These are phyloP conservation scores for Rhinolophus sinicus DNA, from an alignment of 2,113 vertebrate genomes.

Conservation along the genomic window DNA sequence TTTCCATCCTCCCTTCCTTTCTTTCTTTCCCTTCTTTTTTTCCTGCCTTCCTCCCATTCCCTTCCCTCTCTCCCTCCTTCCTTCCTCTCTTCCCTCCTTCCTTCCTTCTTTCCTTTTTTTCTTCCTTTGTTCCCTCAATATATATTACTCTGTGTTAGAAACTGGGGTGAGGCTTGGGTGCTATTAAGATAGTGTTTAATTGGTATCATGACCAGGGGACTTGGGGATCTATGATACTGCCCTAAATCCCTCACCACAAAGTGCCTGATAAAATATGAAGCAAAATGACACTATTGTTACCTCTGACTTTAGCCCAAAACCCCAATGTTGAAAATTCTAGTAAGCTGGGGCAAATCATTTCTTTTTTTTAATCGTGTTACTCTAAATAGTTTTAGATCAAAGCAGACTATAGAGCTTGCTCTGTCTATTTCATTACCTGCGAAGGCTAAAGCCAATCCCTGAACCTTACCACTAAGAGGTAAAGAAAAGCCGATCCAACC, in stretches of 20 bases:
- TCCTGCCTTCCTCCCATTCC: not conserved
- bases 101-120: not conserved
- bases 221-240: not conserved
- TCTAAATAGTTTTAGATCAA: constrained; percentile 5
- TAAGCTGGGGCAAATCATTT: not conserved
- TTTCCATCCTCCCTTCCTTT: not conserved
- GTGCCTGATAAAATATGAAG: not conserved
- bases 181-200: not conserved
- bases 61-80: not conserved
- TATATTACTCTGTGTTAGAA: not conserved
- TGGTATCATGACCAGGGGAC: not conserved
- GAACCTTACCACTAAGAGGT: not conserved
- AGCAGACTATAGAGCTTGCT: not conserved
- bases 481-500: not conserved
- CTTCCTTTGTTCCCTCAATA: not conserved
- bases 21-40: not conserved
- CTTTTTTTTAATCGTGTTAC: constrained; percentile 46
- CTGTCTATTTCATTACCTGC: not conserved
- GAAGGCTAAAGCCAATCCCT: not conserved
- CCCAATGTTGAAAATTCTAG: not conserved
- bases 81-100: not conserved
- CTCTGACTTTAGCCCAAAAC: not conserved
- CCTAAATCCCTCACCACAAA: not conserved
- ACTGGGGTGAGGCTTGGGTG: not conserved
- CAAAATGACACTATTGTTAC: not conserved